Evolutionary conservation across 1,140 invertebrate genomes (phyloP), one percentile per base, ranked within the genome.

Genomic region (Meloidogyne chitwoodi): DNA sequence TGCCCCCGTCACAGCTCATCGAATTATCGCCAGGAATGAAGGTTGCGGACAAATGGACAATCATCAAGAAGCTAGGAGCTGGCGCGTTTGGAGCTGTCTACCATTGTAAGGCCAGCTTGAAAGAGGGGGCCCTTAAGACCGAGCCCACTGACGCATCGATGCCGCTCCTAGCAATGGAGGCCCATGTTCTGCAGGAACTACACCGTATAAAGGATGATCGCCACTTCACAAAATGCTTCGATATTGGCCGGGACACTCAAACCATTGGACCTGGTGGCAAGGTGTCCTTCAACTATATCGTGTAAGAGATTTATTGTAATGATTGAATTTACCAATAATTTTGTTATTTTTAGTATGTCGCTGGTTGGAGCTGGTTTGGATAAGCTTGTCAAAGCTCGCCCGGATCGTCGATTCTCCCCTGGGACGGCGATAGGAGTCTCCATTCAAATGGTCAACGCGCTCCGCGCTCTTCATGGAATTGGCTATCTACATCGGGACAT

Each of bases 41-140:
- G 22, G 22, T 29, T 22, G 67, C 67, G 14, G 27, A 68, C 10
- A 34, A 44, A 34, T 83, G 82, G 81, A 75, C 48, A 26, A 79
- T 83, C 61, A 74, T 81, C 14, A 83, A 83, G 68, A 83, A 83
- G 74, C 76, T 83, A 12, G 83, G 83, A 14, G 83, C 83, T 63
- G 83, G 83, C 10, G 77, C 75, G 16, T 84, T 83, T 41, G 80
- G 81, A 11, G 66, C 66, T 27, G 66, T 68, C 22, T 68, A 68
- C 66, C 44, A 38, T 19, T 68, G 66, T 26, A 24, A 68, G 6
- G 19, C 16, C 26, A 19, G 44, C n/a, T 11, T 22, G n/a, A 22
- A 3, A 31, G 66, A 44, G 3, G 44, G 66, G 19, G 44, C 66
- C 1, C 44, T 68, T 19, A 68, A 22, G 66, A 44, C n/a, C 8